Evolutionary conservation across 2,797 vertebrate genomes (phyloP).

Genomic region (Lepilemur septentrionalis): DNA sequence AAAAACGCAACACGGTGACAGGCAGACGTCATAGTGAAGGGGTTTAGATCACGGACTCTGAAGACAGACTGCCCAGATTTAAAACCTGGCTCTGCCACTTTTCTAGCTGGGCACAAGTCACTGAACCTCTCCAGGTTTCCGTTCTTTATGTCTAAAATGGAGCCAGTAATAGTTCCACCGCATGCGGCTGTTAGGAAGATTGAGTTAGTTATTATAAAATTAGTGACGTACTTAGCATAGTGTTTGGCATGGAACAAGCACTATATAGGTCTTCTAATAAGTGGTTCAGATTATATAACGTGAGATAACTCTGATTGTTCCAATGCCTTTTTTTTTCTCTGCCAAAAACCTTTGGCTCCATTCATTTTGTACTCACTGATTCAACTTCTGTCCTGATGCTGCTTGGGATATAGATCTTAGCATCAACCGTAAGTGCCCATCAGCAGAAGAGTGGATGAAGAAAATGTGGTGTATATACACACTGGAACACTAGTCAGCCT

Average conservation of each 20-base stretch:
- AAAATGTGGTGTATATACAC: not conserved
- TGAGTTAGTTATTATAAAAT: not conserved
- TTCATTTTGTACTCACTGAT: not conserved
- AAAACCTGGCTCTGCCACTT: not conserved
- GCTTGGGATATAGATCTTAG: not conserved
- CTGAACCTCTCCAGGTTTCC: not conserved
- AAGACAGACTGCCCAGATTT: fast-evolving
- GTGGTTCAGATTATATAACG: not conserved
- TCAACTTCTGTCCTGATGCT: not conserved
- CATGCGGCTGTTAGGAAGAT: not conserved
- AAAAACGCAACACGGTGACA: not conserved
- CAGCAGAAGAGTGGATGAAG: not conserved
- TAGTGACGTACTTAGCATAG: not conserved
- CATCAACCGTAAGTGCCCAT: not conserved
- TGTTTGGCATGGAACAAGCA: not conserved
- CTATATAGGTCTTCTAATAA: not conserved
- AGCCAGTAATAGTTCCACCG: not conserved
- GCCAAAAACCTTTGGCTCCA: not conserved
- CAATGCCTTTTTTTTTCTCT: not conserved
- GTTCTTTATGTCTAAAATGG: not conserved
- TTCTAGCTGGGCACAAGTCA: not conserved
- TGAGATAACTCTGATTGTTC: not conserved
- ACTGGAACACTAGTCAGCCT: not conserved
- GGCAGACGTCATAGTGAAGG: fast-evolving
- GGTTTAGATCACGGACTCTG: not conserved